phyloP scores from a whole-genome alignment of 2,888 invertebrate species.

The Latrodectus elegans region DNA sequence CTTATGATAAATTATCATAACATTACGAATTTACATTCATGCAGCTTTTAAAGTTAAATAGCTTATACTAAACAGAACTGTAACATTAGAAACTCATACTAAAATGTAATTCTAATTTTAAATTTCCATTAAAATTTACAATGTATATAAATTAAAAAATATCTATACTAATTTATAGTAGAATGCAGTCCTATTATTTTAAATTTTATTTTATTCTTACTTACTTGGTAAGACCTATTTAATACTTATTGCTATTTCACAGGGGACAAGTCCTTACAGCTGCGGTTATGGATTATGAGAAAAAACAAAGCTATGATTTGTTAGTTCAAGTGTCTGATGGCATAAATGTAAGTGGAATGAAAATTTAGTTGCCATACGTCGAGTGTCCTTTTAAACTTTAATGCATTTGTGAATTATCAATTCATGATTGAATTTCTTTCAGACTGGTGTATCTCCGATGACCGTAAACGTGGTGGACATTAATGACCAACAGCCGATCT shows the following conservation, averaged over 20 bases:
- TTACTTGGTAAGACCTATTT: not conserved
- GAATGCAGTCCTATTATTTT: no score
- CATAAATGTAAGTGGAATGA: slow-evolving; percentile 69
- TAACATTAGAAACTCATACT: no score
- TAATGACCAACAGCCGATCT: slow-evolving; percentile 71
- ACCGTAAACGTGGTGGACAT: slow-evolving; percentile 72
- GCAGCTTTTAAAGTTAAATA: no score
- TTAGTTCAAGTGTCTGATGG: slow-evolving; percentile 72
- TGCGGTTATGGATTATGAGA: slow-evolving; percentile 72
- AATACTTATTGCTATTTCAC: not conserved
- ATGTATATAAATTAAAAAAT: no score
- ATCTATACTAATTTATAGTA: no score
- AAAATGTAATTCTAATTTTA: no score
- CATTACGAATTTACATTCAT: no score
- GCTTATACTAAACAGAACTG: no score
- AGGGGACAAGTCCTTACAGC: slow-evolving; percentile 71
- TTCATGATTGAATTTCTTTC: slow-evolving; percentile 3
- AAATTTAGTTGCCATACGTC: not conserved
- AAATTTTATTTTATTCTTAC: no score
- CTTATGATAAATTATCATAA: no score
- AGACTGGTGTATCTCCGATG: slow-evolving; percentile 72
- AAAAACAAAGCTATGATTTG: slow-evolving; percentile 71
- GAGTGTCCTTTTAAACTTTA: not conserved
- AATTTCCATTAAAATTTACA: no score
- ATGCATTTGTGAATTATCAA: not conserved